Conservation (phyloP, 2,888 invertebrate species). For the Drosophila niveifrons region DNA sequence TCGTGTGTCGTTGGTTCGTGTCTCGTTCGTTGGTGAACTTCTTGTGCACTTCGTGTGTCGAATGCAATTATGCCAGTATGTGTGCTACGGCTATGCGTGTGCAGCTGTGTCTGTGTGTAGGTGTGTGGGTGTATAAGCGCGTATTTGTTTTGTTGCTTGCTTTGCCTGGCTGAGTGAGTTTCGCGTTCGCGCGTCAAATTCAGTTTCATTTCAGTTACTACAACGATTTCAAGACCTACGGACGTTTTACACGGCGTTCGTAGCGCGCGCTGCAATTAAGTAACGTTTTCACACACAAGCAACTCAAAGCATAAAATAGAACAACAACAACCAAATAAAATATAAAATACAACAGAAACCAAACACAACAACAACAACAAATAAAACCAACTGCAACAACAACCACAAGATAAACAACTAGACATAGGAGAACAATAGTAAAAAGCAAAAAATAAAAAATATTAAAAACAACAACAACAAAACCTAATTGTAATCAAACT, state of each 20-base stretch:
- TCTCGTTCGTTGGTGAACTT: constrained; percentile 12
- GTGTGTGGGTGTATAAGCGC: constrained; percentile 38
- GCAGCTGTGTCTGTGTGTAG: constrained; percentile 6
- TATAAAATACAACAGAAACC: constrained; percentile 26
- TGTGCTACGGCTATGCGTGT: constrained; percentile 12
- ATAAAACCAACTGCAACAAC: constrained; percentile 35
- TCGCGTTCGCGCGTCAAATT: constrained; percentile 70
- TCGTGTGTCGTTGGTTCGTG: constrained; percentile 33
- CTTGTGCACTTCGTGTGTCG: constrained; percentile 44
- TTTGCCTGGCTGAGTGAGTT: constrained; percentile 42
- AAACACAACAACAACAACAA: constrained; percentile 35
- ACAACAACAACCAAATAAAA: constrained; percentile 25
- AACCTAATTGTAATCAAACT: constrained; percentile 34
- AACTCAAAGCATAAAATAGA: constrained; percentile 34
- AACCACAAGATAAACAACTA: constrained; percentile 28
- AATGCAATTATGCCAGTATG: constrained; percentile 53
- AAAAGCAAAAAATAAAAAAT: constrained; percentile 3
- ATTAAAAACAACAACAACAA: constrained; percentile 1
- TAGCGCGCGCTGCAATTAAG: constrained; percentile 74
- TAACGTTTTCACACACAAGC: constrained; percentile 62
- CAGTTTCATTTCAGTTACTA: constrained; percentile 76
- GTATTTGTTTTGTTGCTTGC: constrained; percentile 54
- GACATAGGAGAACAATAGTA: constrained; percentile 35
- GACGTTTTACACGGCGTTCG: constrained; percentile 70
- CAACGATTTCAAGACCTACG: constrained; percentile 79